A percentile compares a stretch with the other conserved stretches of the same genome.
Conservation (phyloP, 2,888 invertebrate genomes). For the Scaptomyza cyrtandrae region DNA sequence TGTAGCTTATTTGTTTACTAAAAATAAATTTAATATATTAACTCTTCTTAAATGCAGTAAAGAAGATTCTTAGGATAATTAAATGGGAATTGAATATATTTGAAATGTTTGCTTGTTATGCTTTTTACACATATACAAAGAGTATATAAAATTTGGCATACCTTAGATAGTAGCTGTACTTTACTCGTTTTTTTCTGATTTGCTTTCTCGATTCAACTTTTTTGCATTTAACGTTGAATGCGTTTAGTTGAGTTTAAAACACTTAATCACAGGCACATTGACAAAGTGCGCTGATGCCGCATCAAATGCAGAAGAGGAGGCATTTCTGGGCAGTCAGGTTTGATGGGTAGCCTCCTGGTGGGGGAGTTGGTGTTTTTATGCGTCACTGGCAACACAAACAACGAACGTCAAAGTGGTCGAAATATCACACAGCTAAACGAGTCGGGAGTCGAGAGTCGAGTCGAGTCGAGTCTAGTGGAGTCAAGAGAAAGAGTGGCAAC, state of each 20-base stretch:
- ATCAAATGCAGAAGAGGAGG: slow-evolving; percentile 65
- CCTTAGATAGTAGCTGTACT: not conserved
- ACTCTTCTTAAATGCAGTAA: not conserved
- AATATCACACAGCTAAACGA: slow-evolving; percentile 63
- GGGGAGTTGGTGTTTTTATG: slow-evolving; percentile 10
- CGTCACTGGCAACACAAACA: slow-evolving; percentile 38
- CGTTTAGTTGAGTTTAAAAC: slow-evolving; percentile 77
- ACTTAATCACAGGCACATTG: slow-evolving; percentile 75
- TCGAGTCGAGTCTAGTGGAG: too few relatives aligned
- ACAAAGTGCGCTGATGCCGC: slow-evolving; percentile 73
- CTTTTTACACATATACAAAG: slow-evolving; percentile 3
- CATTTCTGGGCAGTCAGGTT: slow-evolving; percentile 21
- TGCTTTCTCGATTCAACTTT: slow-evolving; percentile 40
- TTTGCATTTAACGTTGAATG: slow-evolving; percentile 72
- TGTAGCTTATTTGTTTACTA: not conserved
- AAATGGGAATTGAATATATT: not conserved
- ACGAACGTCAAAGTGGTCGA: slow-evolving; percentile 49
- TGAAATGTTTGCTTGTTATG: not conserved
- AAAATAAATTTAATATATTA: not conserved
- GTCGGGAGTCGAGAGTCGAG: not conserved
- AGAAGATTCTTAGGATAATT: too few relatives aligned
- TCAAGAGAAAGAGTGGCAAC: not conserved
- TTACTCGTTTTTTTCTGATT: slow-evolving; percentile 16
- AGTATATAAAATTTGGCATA: slow-evolving; percentile 1
- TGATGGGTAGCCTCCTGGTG: not conserved